Evolutionary conservation across 2,797 vertebrate species (phyloP), one percentile per base, ranked within the genome.

Genomic region (Chiroxiphia lanceolata): DNA sequence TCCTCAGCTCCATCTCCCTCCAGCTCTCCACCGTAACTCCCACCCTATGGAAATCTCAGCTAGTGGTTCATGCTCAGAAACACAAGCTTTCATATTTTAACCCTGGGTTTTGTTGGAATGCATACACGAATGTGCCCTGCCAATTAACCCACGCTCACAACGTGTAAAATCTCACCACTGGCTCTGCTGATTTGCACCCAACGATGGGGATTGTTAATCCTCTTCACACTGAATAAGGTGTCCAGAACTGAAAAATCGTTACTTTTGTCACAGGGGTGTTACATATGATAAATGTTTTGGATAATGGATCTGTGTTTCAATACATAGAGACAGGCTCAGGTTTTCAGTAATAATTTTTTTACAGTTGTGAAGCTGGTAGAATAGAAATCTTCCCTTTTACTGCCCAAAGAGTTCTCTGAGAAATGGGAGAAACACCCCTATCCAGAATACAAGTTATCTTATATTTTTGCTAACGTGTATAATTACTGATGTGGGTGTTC

Each of bases 401-500:
- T 78, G 18, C 63, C 34, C 13, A 17, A 19, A 68, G 68, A 70
- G 34, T 44, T 84, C 60, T 14, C 75, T 67, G 77, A 57, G 77
- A 68, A 85, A 27, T 40, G 68, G 31, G 60, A 90, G 77, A 89
- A 94, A 48, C 29, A 88, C 89, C 87, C 78, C 64, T 54, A 51
- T 75, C 61, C 64, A 93, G 87, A 94, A 93, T 47, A 92, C 51
- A 81, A 89, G 83, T 71, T 94, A 95, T 95, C 93, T 90, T 92
- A 76, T 90, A 87, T 82, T 93, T 95, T 94, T 92, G 78, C 93
- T 93, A 96, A 90, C 12, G 42, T 91, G 15, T 65, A 25, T 97
- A 96, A 97, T 97, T 93, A 95, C 93, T 86, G 80, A 85, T 78
- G 90, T 95, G 93, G 96, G 94, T 94, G 94, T 93, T 95, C 96